A percentile compares a stretch with the other conserved stretches of the same genome.
Conservation (phyloP, 2,113 vertebrate genomes). For the Theristicus caerulescens region DNA sequence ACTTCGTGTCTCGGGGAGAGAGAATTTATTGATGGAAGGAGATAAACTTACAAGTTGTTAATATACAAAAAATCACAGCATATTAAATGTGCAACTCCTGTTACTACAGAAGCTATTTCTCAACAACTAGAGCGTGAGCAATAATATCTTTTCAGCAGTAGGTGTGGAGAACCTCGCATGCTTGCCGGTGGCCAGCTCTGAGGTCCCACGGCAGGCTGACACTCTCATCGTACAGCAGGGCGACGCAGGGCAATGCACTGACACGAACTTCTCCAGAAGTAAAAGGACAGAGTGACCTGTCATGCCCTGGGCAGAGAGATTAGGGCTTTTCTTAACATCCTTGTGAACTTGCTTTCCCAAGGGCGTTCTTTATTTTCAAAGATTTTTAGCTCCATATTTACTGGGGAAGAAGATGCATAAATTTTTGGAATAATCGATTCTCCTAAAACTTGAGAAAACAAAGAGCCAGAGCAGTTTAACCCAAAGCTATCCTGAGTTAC, state of each 20-base stretch:
- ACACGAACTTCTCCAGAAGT: neutral
- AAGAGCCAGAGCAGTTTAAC: neutral
- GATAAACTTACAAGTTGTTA: neutral
- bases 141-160: accelerated
- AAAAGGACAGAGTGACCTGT: neutral
- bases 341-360: neutral
- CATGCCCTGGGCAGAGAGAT: neutral
- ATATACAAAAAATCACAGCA: neutral
- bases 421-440: neutral
- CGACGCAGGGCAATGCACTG: neutral
- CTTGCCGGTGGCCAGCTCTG: accelerated
- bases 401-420: neutral
- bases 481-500: neutral
- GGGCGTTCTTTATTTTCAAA: neutral
- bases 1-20: neutral
- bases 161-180: accelerated
- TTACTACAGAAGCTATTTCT: neutral
- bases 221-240: accelerated
- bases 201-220: neutral
- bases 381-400: neutral
- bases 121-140: neutral
- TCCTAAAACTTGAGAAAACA: neutral
- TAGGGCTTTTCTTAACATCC: neutral
- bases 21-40: neutral
- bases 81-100: neutral